Conservation (phyloP, 2,113 vertebrate species). For the Dasyurus viverrinus region DNA sequence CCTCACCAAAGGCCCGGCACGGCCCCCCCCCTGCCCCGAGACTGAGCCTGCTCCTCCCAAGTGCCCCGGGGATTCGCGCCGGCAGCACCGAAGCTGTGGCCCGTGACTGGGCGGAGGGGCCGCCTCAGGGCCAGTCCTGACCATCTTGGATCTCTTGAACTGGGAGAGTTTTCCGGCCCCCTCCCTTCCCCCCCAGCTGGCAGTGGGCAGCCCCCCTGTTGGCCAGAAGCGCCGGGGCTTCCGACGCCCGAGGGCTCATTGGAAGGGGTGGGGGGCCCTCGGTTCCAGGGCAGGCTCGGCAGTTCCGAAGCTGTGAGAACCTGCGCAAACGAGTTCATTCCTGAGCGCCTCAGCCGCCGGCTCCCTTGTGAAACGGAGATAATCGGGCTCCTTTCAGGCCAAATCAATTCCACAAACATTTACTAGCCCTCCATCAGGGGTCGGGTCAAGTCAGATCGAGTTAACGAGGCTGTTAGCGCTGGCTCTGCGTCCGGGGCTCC, state of each 20-base stretch:
- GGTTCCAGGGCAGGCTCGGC: not conserved
- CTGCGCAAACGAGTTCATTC: not conserved
- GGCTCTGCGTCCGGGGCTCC: not conserved
- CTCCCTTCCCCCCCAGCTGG: not conserved
- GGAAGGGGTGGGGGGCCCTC: too few relatives aligned
- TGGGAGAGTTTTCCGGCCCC: not conserved
- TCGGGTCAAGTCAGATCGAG: not conserved
- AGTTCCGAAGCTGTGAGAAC: not conserved
- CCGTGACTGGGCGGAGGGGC: not conserved
- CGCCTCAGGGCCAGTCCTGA: not conserved
- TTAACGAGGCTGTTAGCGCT: not conserved
- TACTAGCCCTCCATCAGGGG: not conserved
- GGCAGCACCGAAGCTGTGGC: not conserved
- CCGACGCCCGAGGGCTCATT: not conserved
- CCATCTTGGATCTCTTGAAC: not conserved
- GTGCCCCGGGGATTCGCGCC: not conserved
- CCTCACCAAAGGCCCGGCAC: not conserved
- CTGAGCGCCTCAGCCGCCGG: not conserved
- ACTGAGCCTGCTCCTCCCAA: not conserved
- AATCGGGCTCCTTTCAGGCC: not conserved
- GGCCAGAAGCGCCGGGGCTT: not conserved
- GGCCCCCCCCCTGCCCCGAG: not conserved
- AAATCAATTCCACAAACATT: not conserved
- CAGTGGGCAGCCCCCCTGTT: fast-evolving
- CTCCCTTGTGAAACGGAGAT: not conserved